A percentile compares a stretch with the other conserved stretches of the same genome.
phyloP scores from a whole-genome alignment of 1,140 invertebrate species.

The Heliothis virescens region DNA sequence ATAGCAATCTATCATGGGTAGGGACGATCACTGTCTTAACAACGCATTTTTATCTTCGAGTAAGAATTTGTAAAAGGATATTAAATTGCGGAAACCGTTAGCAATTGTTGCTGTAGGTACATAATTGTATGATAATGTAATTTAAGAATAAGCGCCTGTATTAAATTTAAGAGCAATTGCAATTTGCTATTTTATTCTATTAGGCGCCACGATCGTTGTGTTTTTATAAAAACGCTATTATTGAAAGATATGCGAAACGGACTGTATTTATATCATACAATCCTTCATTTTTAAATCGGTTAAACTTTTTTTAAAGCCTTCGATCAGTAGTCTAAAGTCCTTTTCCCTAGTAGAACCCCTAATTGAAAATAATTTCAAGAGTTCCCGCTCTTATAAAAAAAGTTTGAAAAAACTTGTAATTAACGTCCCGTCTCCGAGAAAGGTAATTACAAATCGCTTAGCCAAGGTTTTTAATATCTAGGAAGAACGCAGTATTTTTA shows the following conservation, averaged over 20 bases:
- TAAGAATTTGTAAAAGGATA: background rate
- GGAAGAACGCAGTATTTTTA: too few species aligned
- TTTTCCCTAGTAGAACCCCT: too few species aligned
- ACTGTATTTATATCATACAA: too few species aligned
- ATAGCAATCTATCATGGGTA: too few species aligned
- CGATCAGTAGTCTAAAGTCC: too few species aligned
- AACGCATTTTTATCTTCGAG: too few species aligned
- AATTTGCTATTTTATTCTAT: background rate
- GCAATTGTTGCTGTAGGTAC: background rate
- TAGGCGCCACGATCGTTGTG: background rate
- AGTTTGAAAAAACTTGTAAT: background rate
- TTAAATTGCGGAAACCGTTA: background rate
- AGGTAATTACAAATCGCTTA: too few species aligned
- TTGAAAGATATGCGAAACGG: background rate
- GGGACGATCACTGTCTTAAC: too few species aligned
- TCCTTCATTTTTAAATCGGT: too few species aligned
- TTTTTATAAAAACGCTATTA: background rate
- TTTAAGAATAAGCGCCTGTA: background rate
- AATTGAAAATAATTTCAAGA: background rate
- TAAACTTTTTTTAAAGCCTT: too few species aligned
- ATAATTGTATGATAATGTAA: slow-evolving; percentile 6
- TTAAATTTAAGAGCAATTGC: background rate
- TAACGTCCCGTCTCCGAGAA: background rate
- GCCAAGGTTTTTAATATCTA: too few species aligned
- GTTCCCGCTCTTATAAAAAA: background rate